Base-by-base conservation (phyloP, 2,888 invertebrate genomes). In the Drosophila peninsularis region DNA sequence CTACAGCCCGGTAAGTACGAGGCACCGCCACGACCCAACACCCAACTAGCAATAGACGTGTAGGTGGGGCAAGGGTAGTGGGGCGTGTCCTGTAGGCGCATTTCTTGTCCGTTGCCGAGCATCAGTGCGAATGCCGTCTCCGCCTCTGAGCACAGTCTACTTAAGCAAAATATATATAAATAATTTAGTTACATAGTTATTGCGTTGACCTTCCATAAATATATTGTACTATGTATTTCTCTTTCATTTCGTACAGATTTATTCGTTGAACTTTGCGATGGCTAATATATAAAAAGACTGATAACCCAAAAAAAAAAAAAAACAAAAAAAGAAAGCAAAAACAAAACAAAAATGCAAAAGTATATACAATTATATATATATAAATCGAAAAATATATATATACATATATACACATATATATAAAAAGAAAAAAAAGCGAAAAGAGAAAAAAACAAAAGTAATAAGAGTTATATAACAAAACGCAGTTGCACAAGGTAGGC, bases 1-100 rank as follows among this genome's bases (percentile, higher is more conserved):
- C 94, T 97, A 97, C 93, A 97, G 96, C 94, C 97, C 97, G 95
- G 97, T 97, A 94, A 95, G 96, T 95, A 37, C 41, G 14, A 17
- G n/a, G 50, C 50, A 49, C 5, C 34, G 5, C 50, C 17, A 6
- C 7, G 14, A 50, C 9, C 3, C 21, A 17, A 32, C 24, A 4
- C 61, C 1, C 61, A 52, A 4, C 58, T 13, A 19, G 14, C 39
- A 30, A 56, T 60, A 63, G 57, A 52, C 37, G 24, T 21, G 34
- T n/a, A 49, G 74, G 52, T 39, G 32, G 39, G 45, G 14, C 9
- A 14, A 32, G 10, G 50, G 34, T 10, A 19, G 14, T 5, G 21
- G 45, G 45, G 66, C 64, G 75, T 54, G 68, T 45, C 74, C 32
- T 52, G 42, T 62, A 68, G 71, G 53, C 73, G 55, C 49, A 50